These are phyloP conservation scores for Oxyura jamaicensis DNA, from an alignment of 2,113 vertebrate species.

Conservation along the genomic window DNA sequence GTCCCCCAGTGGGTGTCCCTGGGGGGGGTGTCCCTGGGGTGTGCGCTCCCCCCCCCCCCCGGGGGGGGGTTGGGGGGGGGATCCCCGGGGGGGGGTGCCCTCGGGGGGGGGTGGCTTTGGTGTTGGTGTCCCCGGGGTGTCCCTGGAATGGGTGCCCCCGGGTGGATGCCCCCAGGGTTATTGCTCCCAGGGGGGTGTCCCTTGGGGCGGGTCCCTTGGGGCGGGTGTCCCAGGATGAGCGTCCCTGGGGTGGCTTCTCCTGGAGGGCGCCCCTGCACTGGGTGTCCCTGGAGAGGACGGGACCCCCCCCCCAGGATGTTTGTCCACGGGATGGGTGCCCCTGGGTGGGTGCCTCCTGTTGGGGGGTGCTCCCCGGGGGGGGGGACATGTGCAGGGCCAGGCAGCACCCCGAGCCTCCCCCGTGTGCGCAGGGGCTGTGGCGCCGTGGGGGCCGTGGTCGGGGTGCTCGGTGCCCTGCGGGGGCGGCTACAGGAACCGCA, in stretches of 20 bases:
- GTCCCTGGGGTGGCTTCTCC: no score
- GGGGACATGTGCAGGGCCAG: background rate
- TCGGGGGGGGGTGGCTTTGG: background rate
- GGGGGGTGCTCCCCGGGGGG: background rate
- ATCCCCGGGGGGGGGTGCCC: background rate
- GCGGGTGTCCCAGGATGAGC: background rate
- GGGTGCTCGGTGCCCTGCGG: slow-evolving; percentile 87
- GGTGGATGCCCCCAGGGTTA: no score
- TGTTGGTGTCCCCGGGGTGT: no score
- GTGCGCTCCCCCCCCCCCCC: no score
- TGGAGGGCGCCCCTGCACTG: background rate
- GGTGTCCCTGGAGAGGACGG: background rate
- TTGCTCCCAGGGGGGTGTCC: no score
- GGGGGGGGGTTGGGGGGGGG: background rate
- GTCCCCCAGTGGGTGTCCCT: background rate
- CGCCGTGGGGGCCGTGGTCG: slow-evolving; percentile 85
- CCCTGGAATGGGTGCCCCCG: no score
- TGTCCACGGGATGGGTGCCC: background rate
- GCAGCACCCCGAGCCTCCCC: background rate
- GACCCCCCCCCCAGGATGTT: background rate
- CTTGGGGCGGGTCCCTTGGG: background rate
- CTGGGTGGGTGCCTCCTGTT: no score
- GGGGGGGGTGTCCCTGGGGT: background rate
- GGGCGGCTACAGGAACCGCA: slow-evolving; percentile 85
- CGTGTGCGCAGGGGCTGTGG: slow-evolving; percentile 50